A percentile compares a stretch with the other conserved stretches of the same genome.
These are phyloP conservation scores for Corythornis vintsioides DNA, from an alignment of 2,113 vertebrate species.

Conservation along the genomic window DNA sequence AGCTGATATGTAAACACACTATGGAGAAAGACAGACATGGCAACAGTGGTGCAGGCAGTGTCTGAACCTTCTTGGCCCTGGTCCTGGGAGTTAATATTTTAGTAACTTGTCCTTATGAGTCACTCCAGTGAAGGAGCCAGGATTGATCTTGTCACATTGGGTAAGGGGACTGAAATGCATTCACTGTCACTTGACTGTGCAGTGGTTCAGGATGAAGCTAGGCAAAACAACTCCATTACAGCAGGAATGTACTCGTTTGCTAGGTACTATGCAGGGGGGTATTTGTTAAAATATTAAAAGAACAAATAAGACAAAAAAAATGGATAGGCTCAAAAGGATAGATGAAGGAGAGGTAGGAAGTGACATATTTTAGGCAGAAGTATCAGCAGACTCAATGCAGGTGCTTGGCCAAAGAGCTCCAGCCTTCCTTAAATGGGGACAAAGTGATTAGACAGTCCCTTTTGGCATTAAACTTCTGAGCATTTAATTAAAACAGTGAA, in stretches of 20 bases:
- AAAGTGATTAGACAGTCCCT: not conserved
- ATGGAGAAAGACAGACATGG: not conserved
- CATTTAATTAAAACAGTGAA: not conserved
- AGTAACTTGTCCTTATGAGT: constrained; percentile 46
- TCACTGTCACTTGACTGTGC: not conserved
- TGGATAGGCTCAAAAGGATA: not conserved
- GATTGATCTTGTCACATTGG: constrained; percentile 14
- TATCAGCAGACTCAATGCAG: not conserved
- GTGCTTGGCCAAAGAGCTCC: not conserved
- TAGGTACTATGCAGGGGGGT: not conserved
- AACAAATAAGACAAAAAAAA: not conserved
- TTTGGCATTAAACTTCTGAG: not conserved
- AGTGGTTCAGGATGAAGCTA: not conserved
- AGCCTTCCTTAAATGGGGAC: not conserved
- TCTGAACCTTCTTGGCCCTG: not conserved
- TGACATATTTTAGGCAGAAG: not conserved
- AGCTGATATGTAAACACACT: not conserved
- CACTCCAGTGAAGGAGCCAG: constrained; percentile 11
- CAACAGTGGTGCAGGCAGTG: not conserved
- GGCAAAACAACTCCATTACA: not conserved
- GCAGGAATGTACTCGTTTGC: not conserved
- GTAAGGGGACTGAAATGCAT: not conserved
- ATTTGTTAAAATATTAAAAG: not conserved
- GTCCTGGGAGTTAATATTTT: constrained; percentile 42
- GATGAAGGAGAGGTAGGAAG: not conserved